Percentiles rank a stretch among this genome's conserved stretches.
phyloP scores from a whole-genome alignment of 2,113 vertebrate genomes.

The Microcebus ravelobensis region DNA sequence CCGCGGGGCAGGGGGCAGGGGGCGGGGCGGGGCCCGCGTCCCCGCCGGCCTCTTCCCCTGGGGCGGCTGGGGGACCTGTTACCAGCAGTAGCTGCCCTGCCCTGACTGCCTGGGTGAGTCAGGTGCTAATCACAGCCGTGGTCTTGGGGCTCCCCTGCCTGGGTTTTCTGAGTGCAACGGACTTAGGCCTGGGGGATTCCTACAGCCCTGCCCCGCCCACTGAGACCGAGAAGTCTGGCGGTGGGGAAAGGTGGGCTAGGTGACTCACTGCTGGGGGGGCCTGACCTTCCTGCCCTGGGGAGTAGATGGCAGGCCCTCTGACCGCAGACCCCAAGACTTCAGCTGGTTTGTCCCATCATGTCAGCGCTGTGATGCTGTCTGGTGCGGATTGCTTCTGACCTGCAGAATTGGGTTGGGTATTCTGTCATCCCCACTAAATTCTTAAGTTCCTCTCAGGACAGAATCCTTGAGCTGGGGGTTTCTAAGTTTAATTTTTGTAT shows the following conservation, averaged over 20 bases:
- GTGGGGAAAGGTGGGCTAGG: constrained; percentile 36
- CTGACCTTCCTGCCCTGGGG: not conserved
- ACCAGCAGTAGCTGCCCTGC: constrained; percentile 45
- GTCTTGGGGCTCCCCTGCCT: not conserved
- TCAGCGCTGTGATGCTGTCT: not conserved
- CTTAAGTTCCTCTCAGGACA: not conserved
- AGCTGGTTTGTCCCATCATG: not conserved
- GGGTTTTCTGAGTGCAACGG: constrained; percentile 54
- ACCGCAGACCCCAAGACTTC: not conserved
- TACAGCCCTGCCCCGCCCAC: constrained; percentile 51
- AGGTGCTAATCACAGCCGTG: constrained; percentile 34
- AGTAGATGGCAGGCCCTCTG: not conserved
- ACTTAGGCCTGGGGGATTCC: constrained; percentile 67
- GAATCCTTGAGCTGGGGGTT: not conserved
- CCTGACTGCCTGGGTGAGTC: constrained; percentile 30
- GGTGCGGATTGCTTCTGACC: not conserved
- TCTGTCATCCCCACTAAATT: not conserved
- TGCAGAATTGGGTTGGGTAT: not conserved
- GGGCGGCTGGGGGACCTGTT: not conserved
- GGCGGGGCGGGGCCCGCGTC: not conserved
- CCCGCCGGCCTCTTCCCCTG: not conserved
- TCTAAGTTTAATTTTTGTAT: not conserved
- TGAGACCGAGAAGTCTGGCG: constrained; percentile 26
- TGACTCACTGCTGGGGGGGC: constrained; percentile 61
- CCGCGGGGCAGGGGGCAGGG: rapidly evolving